These are phyloP conservation scores for Agapornis canus DNA, from an alignment of 2,797 vertebrate species.

Conservation along the genomic window DNA sequence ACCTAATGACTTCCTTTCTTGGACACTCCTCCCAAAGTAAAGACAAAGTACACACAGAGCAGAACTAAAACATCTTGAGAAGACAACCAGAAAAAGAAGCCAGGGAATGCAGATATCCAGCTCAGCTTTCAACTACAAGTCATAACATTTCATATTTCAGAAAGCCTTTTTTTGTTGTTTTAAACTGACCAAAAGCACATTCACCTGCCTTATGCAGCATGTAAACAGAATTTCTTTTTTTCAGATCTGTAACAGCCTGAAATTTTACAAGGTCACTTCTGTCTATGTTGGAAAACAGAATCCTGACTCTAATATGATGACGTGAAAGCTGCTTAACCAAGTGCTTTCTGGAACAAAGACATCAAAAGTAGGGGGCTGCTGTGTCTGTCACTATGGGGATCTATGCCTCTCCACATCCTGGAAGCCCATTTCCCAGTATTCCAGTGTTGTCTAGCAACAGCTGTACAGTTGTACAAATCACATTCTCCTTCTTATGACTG, in stretches of 20 bases:
- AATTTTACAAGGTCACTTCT: constrained; percentile 4
- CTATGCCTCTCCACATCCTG: constrained; percentile 2
- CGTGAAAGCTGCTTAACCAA: not conserved
- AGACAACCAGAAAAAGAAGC: not conserved
- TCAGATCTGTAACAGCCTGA: not conserved
- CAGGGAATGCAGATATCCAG: not conserved
- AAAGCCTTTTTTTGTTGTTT: not conserved
- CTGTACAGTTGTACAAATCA: not conserved
- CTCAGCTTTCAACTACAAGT: not conserved
- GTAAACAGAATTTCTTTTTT: constrained; percentile 3
- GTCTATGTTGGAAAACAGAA: not conserved
- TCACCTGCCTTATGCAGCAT: not conserved
- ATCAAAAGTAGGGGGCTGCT: not conserved
- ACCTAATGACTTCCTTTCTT: not conserved
- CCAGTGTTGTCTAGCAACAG: constrained; percentile 20
- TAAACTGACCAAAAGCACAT: not conserved
- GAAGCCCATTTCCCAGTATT: not conserved
- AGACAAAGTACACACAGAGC: not conserved
- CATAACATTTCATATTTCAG: not conserved
- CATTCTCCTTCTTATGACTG: not conserved
- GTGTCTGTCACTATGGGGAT: constrained; percentile 38
- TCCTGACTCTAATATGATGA: not conserved
- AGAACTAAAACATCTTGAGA: not conserved
- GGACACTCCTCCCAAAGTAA: not conserved
- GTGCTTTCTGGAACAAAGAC: not conserved